A percentile compares a stretch with the other conserved stretches of the same genome.
These are phyloP conservation scores for Standfussiana lucernea DNA, from an alignment of 2,888 invertebrate species.

Conservation along the genomic window DNA sequence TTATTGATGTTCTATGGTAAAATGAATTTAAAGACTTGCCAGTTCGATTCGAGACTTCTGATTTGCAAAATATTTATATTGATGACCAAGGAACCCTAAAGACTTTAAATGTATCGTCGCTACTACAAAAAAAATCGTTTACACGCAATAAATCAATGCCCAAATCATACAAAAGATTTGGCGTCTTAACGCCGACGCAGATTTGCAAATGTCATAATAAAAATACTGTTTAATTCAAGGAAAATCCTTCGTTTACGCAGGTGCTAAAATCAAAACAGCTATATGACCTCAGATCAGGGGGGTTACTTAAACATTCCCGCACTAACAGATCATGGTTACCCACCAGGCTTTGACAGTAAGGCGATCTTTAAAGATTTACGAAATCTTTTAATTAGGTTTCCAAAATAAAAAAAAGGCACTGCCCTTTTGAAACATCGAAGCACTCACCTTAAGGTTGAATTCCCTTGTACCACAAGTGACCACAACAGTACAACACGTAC, in stretches of 20 bases:
- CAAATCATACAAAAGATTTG: neutral
- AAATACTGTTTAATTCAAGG: neutral
- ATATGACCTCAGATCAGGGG: neutral
- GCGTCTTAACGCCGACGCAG: neutral
- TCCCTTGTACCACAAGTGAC: neutral
- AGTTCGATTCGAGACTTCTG: neutral
- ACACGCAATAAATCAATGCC: neutral
- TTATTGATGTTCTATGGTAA: constrained; percentile 14
- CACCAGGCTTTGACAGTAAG: neutral
- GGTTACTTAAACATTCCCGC: no score
- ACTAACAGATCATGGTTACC: no score
- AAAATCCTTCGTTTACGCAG: neutral
- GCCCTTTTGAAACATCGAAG: constrained; percentile 3
- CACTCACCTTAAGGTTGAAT: neutral
- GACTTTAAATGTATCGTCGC: neutral
- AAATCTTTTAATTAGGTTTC: neutral
- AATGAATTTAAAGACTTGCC: neutral
- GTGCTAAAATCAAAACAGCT: neutral
- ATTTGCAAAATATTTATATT: neutral
- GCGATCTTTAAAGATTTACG: neutral
- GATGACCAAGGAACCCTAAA: neutral
- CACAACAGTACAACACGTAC: neutral
- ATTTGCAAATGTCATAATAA: neutral
- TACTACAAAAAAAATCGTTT: neutral
- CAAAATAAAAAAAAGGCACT: constrained; percentile 15